Percentiles rank a stretch among this genome's conserved stretches.
Evolutionary conservation across 2,113 vertebrate species (phyloP).

Genomic region (Atherinomorus stipes): DNA sequence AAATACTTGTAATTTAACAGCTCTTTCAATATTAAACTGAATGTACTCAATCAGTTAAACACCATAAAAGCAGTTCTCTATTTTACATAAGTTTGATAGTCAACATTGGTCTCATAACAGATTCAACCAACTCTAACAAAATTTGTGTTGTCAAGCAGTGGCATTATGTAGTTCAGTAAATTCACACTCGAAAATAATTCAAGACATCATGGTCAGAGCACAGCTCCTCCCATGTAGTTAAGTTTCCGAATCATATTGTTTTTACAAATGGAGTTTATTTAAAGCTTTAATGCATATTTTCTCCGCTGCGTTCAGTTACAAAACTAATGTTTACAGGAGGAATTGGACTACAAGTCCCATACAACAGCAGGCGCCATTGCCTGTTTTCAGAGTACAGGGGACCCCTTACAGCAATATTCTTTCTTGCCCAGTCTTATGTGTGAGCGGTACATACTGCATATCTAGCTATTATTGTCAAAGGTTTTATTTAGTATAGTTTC

Average conservation of each 20-base stretch:
- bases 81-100: background rate
- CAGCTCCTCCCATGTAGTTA: rapidly evolving
- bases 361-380: conserved; percentile 14
- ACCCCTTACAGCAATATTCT: conserved; percentile 69
- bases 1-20: background rate
- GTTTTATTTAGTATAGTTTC: background rate
- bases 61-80: background rate
- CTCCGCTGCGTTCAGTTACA: rapidly evolving
- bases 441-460: background rate
- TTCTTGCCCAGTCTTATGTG: conserved; percentile 31
- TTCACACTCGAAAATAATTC: background rate
- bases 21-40: background rate
- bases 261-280: rapidly evolving
- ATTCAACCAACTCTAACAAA: conserved; percentile 52
- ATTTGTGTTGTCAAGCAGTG: conserved; percentile 27
- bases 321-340: conserved; percentile 7
- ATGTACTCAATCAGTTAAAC: background rate
- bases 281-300: rapidly evolving
- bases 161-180: conserved; percentile 54
- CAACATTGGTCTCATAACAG: conserved; percentile 39
- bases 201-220: too few species aligned
- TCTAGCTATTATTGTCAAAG: background rate
- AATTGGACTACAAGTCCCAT: conserved; percentile 77
- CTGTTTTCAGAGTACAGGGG: conserved; percentile 56
- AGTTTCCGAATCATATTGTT: rapidly evolving